These are phyloP conservation scores for Scomber scombrus DNA, from an alignment of 2,113 vertebrate genomes.

Conservation along the genomic window DNA sequence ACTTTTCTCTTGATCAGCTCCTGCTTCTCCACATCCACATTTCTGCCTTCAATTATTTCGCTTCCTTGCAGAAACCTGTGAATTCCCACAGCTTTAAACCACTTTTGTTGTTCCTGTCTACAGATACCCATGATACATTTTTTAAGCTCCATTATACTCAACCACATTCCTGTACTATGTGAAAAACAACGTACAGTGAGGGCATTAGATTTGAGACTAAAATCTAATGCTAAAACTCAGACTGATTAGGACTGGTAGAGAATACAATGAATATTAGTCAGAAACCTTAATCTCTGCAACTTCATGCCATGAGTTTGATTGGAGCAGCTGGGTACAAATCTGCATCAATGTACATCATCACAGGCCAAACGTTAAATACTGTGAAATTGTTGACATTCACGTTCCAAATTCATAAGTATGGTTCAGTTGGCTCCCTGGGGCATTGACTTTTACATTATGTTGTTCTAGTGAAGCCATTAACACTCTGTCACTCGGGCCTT, in stretches of 20 bases:
- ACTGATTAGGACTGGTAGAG: background rate
- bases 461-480: slow-evolving; percentile 59
- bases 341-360: background rate
- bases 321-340: slow-evolving; percentile 24
- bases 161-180: background rate
- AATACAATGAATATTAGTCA: background rate
- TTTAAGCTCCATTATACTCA: background rate
- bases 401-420: slow-evolving; percentile 31
- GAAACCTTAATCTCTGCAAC: background rate
- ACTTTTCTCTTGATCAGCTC: slow-evolving; percentile 39
- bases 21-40: slow-evolving; percentile 23
- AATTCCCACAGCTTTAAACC: slow-evolving; percentile 29
- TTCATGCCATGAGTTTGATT: slow-evolving; percentile 11
- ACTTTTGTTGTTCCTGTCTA: background rate
- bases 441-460: slow-evolving; percentile 59
- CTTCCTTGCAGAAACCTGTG: slow-evolving; percentile 8
- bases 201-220: slow-evolving; percentile 19
- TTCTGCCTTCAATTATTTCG: slow-evolving; percentile 23
- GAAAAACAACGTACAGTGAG: background rate
- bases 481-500: slow-evolving; percentile 35
- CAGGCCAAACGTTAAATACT: slow-evolving; percentile 12
- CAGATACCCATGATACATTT: background rate
- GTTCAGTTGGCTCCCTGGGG: background rate
- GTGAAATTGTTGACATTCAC: slow-evolving; percentile 39
- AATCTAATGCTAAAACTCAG: slow-evolving; percentile 28